Evolutionary conservation across 2,888 invertebrate species (phyloP).

Genomic region (Trisateles emortualis): DNA sequence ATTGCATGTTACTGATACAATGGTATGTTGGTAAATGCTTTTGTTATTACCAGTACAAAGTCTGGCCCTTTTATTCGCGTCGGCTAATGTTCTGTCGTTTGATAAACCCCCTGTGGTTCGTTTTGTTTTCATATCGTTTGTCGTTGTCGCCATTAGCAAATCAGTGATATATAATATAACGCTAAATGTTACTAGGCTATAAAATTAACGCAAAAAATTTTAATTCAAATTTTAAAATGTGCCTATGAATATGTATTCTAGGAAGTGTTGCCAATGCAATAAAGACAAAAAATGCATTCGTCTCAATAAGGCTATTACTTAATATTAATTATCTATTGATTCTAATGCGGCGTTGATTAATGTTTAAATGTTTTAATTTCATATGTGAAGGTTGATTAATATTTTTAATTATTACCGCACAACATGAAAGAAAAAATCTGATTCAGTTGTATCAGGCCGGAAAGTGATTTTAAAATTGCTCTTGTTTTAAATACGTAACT

Average conservation of each 20-base stretch:
- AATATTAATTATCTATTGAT: constrained; percentile 39
- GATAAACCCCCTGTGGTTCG: constrained; percentile 15
- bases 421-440: constrained; percentile 9
- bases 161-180: constrained; percentile 11
- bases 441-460: neutral
- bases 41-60: constrained; percentile 34
- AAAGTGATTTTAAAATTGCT: constrained; percentile 1
- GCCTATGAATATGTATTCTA: neutral
- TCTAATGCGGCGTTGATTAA: constrained; percentile 43
- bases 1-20: constrained; percentile 44
- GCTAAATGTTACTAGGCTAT: too few relatives aligned
- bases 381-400: constrained; percentile 29
- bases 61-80: constrained; percentile 24
- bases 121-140: constrained; percentile 34
- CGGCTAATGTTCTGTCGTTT: constrained; percentile 35
- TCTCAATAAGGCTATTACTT: constrained; percentile 21
- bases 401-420: constrained; percentile 22
- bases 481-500: constrained; percentile 9
- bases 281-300: constrained; percentile 8
- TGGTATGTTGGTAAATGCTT: constrained; percentile 21
- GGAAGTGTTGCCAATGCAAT: constrained; percentile 9
- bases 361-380: constrained; percentile 31
- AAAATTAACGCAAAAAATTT: too few relatives aligned
- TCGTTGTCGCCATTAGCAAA: constrained; percentile 27
- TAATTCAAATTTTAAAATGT: too few relatives aligned